A percentile compares a stretch with the other conserved stretches of the same genome.
Conservation (phyloP, 2,797 vertebrate species). For the Leptatherina wallacei region DNA sequence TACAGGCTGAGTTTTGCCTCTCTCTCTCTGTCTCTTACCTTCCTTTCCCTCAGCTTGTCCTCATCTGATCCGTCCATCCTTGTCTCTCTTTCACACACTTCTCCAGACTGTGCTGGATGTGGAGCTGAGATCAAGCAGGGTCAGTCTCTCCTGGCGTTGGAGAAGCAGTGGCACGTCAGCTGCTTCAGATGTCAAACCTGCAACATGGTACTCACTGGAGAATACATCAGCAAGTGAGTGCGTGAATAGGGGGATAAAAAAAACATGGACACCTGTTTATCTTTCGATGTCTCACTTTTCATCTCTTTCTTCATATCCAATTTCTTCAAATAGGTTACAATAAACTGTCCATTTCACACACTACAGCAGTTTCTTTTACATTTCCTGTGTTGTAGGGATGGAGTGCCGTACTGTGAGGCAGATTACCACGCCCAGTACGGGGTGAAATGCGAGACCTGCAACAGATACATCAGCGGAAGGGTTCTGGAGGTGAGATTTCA, state of each 20-base stretch:
- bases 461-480: constrained; percentile 96
- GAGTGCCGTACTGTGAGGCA: constrained; percentile 94
- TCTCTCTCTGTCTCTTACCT: not conserved
- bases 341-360: constrained; percentile 1
- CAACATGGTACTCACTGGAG: constrained; percentile 93
- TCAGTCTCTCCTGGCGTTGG: constrained; percentile 94
- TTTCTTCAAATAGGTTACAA: not conserved
- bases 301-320: not conserved
- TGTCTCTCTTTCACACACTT: not conserved
- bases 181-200: constrained; percentile 98
- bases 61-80: not conserved
- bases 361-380: constrained; percentile 4
- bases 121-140: constrained; percentile 97
- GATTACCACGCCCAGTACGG: constrained; percentile 98
- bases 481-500: constrained; percentile 92
- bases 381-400: constrained; percentile 86
- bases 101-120: constrained; percentile 93
- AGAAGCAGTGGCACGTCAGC: constrained; percentile 99
- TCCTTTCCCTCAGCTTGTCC: not conserved
- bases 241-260: not conserved
- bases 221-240: constrained; percentile 99
- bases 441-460: constrained; percentile 97
- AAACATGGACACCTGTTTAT: not conserved
- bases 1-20: not conserved
- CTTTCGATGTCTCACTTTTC: not conserved